A percentile compares a stretch with the other conserved stretches of the same genome.
phyloP scores from a whole-genome alignment of 2,797 vertebrate species.

The Oryzias sinensis region DNA sequence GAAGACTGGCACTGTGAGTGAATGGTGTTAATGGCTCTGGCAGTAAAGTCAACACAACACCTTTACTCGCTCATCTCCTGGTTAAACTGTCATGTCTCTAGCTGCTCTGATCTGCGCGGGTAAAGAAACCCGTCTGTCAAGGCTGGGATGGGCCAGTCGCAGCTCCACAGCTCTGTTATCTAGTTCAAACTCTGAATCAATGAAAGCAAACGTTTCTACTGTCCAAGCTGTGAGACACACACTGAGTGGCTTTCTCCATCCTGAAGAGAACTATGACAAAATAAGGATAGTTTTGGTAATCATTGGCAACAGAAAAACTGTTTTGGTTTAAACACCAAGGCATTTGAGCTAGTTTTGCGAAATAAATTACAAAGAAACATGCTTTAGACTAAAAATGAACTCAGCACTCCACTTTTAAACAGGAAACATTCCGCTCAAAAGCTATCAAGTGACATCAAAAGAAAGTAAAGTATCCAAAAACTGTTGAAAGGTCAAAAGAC shows the following conservation, averaged over 20 bases:
- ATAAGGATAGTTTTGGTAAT: too few species aligned
- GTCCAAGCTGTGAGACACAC: constrained; percentile 7
- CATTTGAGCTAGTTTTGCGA: too few species aligned
- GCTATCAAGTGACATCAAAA: too few species aligned
- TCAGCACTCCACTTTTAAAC: too few species aligned
- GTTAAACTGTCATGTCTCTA: constrained; percentile 10
- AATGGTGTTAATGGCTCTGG: constrained; percentile 30
- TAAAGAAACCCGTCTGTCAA: not conserved
- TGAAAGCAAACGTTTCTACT: constrained; percentile 39
- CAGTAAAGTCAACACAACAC: constrained; percentile 31
- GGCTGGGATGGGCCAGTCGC: not conserved
- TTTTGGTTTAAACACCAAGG: too few species aligned
- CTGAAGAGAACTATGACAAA: not conserved
- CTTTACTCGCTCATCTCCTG: constrained; percentile 16
- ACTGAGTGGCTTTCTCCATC: not conserved
- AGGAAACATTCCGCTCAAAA: too few species aligned
- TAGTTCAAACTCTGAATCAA: constrained; percentile 54
- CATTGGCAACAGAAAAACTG: too few species aligned
- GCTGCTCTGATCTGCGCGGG: constrained; percentile 15
- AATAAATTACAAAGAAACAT: too few species aligned
- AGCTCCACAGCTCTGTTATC: constrained; percentile 43
- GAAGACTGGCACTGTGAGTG: constrained; percentile 21
- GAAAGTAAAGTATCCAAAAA: too few species aligned
- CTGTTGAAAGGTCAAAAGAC: too few species aligned
- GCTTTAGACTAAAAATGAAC: too few species aligned